Evolutionary conservation across 2,888 invertebrate species (phyloP).

Genomic region (Drosophila helvetica): DNA sequence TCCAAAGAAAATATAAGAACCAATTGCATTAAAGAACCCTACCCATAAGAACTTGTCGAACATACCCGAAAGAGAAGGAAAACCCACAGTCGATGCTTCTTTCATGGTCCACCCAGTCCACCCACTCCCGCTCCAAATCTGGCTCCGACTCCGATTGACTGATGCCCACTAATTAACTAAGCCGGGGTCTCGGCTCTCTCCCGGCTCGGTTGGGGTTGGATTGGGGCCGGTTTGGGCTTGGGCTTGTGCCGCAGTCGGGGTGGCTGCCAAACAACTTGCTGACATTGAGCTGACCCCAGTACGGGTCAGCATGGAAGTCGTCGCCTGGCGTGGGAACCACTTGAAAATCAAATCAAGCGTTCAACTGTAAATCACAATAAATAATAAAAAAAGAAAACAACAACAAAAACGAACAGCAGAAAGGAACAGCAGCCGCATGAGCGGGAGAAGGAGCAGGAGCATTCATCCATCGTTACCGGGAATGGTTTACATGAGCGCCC

Average conservation of each 20-base stretch:
- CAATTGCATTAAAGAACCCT: not conserved
- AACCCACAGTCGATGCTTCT: not conserved
- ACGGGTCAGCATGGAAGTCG: not conserved
- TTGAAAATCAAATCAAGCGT: slow-evolving; percentile 83
- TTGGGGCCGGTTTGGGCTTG: slow-evolving; percentile 19
- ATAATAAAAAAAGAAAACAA: slow-evolving; percentile 71
- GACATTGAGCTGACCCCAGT: slow-evolving; percentile 40
- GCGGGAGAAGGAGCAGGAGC: slow-evolving; percentile 32
- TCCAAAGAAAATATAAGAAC: too few species aligned
- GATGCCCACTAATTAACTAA: slow-evolving; percentile 83
- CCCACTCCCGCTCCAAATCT: not conserved
- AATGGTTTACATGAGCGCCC: slow-evolving; percentile 47
- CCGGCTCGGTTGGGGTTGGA: slow-evolving; percentile 11
- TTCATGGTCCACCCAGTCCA: not conserved
- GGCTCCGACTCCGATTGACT: slow-evolving; percentile 69
- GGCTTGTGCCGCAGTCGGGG: slow-evolving; percentile 13
- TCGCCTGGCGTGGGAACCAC: slow-evolving; percentile 71
- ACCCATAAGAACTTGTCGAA: not conserved
- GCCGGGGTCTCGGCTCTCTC: slow-evolving; percentile 18
- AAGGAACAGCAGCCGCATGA: not conserved
- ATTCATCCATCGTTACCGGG: slow-evolving; percentile 34
- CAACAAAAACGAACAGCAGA: not conserved
- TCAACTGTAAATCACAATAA: slow-evolving; percentile 83
- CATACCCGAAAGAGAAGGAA: not conserved
- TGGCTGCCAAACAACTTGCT: slow-evolving; percentile 50